Evolutionary conservation across 2,797 vertebrate genomes (phyloP).

Genomic region (Ctenopoma kingsleyae): DNA sequence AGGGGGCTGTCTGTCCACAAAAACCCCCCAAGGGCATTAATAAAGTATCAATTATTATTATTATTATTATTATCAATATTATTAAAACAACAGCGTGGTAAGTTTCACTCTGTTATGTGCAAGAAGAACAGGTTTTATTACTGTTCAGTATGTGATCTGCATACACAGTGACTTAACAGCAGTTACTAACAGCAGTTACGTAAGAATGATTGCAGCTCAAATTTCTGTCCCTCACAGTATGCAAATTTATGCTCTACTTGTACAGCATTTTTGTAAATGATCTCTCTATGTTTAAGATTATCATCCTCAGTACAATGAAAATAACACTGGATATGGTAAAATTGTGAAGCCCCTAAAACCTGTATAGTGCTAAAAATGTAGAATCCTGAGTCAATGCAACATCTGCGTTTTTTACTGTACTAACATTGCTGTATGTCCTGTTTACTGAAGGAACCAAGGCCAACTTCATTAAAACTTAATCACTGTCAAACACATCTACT

Average conservation of each 20-base stretch:
- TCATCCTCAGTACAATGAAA: neutral
- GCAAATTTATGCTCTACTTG: constrained; percentile 27
- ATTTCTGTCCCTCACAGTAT: constrained; percentile 19
- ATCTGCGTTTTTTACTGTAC: neutral
- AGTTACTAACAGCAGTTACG: constrained; percentile 27
- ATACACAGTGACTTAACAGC: constrained; percentile 29
- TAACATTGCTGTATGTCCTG: no score
- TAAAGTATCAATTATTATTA: no score
- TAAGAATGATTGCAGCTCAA: constrained; percentile 32
- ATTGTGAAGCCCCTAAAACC: neutral
- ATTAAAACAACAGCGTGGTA: constrained; percentile 21
- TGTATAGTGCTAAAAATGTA: neutral
- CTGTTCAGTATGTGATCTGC: constrained; percentile 20
- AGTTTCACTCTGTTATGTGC: constrained; percentile 10
- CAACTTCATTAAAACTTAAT: constrained; percentile 2
- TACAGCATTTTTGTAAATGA: constrained; percentile 6
- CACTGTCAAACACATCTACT: no score
- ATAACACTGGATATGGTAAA: neutral
- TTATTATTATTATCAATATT: neutral
- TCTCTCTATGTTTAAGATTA: neutral
- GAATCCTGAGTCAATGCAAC: neutral
- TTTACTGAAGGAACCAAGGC: no score
- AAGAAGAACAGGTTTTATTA: constrained; percentile 38
- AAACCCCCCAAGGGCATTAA: no score
- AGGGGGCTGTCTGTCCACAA: no score